Evolutionary conservation across 2,888 invertebrate genomes (phyloP).

Genomic region (Pollenia angustigena): DNA sequence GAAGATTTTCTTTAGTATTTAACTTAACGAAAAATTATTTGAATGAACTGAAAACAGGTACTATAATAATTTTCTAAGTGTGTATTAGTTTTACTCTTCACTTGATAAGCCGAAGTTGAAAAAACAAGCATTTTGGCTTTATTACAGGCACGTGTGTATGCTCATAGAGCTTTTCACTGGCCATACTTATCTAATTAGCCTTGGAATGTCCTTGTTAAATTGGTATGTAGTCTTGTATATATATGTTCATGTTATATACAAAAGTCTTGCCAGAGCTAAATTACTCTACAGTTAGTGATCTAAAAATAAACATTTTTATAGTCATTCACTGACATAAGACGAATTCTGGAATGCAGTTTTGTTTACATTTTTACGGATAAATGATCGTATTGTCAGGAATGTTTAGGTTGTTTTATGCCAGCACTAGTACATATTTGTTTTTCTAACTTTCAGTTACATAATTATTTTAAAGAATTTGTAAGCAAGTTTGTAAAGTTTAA

Average conservation of each 20-base stretch:
- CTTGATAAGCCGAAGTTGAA: constrained; percentile 18
- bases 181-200: constrained; percentile 60
- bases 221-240: constrained; percentile 43
- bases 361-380: constrained; percentile 54
- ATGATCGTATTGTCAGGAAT: constrained; percentile 32
- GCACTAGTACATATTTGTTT: not conserved
- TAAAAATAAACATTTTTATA: constrained; percentile 67
- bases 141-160: constrained; percentile 23
- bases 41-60: too few relatives aligned
- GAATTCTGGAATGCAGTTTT: constrained; percentile 61
- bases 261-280: constrained; percentile 30
- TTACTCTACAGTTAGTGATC: constrained; percentile 73
- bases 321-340: constrained; percentile 17
- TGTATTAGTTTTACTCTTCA: not conserved
- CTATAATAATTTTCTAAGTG: not conserved
- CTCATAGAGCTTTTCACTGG: constrained; percentile 12
- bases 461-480: constrained; percentile 19
- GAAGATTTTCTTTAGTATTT: too few relatives aligned
- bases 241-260: not conserved
- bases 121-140: constrained; percentile 5
- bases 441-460: not conserved
- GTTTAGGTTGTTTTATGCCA: not conserved
- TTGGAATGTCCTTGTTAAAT: constrained; percentile 64
- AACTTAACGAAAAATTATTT: too few relatives aligned
- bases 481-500: constrained; percentile 24